These are phyloP conservation scores for Distichodus sexfasciatus DNA, from an alignment of 2,797 vertebrate genomes.

Conservation along the genomic window DNA sequence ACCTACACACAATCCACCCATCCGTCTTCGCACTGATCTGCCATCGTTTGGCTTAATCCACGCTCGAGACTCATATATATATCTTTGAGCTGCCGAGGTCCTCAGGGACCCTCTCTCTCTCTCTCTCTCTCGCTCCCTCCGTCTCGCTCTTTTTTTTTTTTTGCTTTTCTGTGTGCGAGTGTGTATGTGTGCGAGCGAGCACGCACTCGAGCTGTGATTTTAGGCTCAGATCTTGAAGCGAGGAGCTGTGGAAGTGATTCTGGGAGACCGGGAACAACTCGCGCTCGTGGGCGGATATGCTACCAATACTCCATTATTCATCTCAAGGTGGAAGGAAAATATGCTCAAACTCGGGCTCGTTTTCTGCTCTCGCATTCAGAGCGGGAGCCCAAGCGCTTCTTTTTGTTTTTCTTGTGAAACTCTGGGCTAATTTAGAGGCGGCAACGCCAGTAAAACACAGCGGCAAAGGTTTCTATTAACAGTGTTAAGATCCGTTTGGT, in stretches of 20 bases:
- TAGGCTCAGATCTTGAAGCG: constrained; percentile 23
- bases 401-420: background rate
- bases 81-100: constrained; percentile 18
- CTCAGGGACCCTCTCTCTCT: constrained; percentile 1
- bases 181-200: background rate
- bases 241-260: constrained; percentile 20
- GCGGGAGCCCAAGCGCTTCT: background rate
- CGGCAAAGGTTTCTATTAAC: too few species aligned
- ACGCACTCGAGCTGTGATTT: constrained; percentile 8
- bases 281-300: background rate
- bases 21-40: constrained; percentile 58
- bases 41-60: constrained; percentile 56
- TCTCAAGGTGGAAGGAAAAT: constrained; percentile 25
- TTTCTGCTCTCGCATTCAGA: background rate
- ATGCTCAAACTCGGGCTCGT: background rate
- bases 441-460: too few species aligned
- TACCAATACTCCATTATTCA: constrained; percentile 21
- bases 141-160: background rate
- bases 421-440: too few species aligned
- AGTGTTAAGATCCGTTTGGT: too few species aligned
- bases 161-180: constrained; percentile 29
- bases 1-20: constrained; percentile 45
- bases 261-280: constrained; percentile 10
- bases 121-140: too few species aligned
- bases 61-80: constrained; percentile 59